These are phyloP conservation scores for Neosilurus hyrtlii DNA, from an alignment of 2,797 vertebrate genomes.

Conservation along the genomic window DNA sequence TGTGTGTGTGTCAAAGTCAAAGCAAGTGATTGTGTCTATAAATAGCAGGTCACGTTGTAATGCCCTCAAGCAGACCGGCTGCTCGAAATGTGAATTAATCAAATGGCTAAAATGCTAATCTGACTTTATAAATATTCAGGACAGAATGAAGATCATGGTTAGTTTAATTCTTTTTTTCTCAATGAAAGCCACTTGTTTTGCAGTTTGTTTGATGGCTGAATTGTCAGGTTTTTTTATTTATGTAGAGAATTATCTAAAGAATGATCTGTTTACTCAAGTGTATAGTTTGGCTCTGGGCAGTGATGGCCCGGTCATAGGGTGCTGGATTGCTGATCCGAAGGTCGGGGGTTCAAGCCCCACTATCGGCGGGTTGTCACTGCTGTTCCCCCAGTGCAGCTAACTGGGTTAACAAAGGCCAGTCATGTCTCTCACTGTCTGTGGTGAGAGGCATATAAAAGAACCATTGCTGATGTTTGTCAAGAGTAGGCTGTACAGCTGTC, in stretches of 20 bases:
- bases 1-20: conserved; percentile 22
- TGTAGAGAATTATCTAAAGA: not conserved
- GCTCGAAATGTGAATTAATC: conserved; percentile 18
- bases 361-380: too few relatives aligned
- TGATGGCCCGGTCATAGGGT: too few relatives aligned
- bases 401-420: too few relatives aligned
- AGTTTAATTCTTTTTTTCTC: not conserved
- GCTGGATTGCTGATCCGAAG: too few relatives aligned
- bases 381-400: too few relatives aligned
- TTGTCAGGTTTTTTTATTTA: not conserved
- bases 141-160: not conserved
- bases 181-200: not conserved
- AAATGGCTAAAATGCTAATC: conserved; percentile 24
- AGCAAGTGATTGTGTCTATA: conserved; percentile 25
- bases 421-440: too few relatives aligned
- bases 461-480: too few relatives aligned
- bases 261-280: not conserved
- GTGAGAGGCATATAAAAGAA: too few relatives aligned
- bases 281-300: not conserved
- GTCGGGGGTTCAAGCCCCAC: too few relatives aligned
- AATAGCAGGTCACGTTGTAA: conserved; percentile 19
- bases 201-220: not conserved
- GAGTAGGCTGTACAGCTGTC: too few relatives aligned
- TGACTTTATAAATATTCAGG: not conserved
- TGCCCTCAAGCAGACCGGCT: conserved; percentile 5